Evolutionary conservation across 2,797 vertebrate species (phyloP).

Genomic region (Corythornis leucogaster): DNA sequence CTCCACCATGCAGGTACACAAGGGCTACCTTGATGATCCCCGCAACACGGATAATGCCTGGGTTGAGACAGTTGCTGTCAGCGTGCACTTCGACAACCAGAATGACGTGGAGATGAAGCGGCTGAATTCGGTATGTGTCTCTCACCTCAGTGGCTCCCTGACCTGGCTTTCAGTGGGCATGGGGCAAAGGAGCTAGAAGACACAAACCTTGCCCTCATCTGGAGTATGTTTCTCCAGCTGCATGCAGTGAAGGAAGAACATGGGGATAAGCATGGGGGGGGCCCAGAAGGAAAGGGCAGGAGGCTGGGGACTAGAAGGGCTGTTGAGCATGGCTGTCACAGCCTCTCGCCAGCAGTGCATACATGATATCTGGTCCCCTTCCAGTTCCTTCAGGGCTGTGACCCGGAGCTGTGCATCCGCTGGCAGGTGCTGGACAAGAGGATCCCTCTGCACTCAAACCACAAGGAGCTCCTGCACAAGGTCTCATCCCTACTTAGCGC

Average conservation of each 20-base stretch:
- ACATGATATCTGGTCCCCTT: neutral
- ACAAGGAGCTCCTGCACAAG: conserved; percentile 82
- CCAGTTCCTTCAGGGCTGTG: conserved; percentile 69
- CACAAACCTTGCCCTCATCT: neutral
- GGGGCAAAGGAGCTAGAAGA: neutral
- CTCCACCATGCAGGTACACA: conserved; percentile 80
- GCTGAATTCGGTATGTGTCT: conserved; percentile 76
- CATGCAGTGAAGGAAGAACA: neutral
- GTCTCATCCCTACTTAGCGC: conserved; percentile 78
- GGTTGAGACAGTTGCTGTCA: conserved; percentile 87
- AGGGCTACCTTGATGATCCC: conserved; percentile 89
- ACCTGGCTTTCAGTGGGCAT: fast-evolving
- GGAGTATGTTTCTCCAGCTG: neutral
- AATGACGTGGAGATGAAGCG: conserved; percentile 74
- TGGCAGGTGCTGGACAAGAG: conserved; percentile 87
- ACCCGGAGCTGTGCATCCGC: conserved; percentile 69
- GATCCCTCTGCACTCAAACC: conserved; percentile 78
- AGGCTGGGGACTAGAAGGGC: neutral
- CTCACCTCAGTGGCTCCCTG: fast-evolving
- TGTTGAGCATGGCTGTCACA: fast-evolving
- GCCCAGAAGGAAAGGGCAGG: neutral
- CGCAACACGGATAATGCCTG: conserved; percentile 95
- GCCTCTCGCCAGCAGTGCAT: fast-evolving
- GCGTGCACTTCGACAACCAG: conserved; percentile 83
- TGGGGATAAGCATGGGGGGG: fast-evolving